phyloP scores from a whole-genome alignment of 2,113 vertebrate genomes.

The Charina bottae region DNA sequence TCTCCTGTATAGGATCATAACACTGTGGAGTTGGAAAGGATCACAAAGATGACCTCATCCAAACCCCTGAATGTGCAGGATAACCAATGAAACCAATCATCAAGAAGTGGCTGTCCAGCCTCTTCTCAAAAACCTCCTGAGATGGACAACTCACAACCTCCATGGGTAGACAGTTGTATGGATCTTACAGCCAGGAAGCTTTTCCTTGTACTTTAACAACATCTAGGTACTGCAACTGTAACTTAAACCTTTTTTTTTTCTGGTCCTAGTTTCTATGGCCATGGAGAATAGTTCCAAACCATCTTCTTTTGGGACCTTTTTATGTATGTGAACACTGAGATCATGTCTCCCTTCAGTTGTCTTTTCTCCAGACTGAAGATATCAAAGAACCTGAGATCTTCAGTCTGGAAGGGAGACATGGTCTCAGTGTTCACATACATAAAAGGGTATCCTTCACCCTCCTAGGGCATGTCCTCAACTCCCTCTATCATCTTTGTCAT shows the following conservation, averaged over 20 bases:
- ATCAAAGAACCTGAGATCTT: no score
- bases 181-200: background rate
- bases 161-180: no score
- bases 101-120: background rate
- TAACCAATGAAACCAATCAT: no score
- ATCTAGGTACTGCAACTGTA: background rate
- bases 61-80: no score
- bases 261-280: background rate
- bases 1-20: no score
- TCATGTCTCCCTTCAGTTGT: background rate
- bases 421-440: no score
- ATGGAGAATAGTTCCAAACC: background rate
- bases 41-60: no score
- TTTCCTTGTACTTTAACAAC: background rate
- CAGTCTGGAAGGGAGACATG: no score
- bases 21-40: no score
- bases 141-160: background rate
- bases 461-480: background rate
- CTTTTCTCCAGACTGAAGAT: background rate
- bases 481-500: no score
- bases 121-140: background rate
- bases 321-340: background rate
- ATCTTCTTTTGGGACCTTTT: background rate
- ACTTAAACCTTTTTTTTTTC: background rate
- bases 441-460: no score